Base-by-base conservation (phyloP, 2,888 invertebrate genomes). In the Laspeyria flexula region DNA sequence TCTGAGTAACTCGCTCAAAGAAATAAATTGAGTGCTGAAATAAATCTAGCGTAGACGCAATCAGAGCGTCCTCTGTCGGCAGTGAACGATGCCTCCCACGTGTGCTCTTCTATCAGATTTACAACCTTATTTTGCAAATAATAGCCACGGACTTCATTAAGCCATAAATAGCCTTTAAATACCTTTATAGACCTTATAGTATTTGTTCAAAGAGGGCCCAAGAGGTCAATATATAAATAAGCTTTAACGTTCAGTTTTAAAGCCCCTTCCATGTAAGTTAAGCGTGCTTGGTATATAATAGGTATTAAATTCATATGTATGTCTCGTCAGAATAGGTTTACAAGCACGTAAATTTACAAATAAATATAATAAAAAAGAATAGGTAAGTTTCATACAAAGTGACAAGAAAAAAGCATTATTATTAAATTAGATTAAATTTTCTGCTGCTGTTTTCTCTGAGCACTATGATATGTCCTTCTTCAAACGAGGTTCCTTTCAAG, bases 41-140 rank as follows among this genome's bases (percentile, higher is more conserved):
- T 84, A 82, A 81, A 83, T 85, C 81, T 74, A 62, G 63, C 53
- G 73, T 71, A 71, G 75, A 75, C 73, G 79, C 76, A 84, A 84
- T 83, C 79, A 82, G 79, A 72, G 73, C 65, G 67, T 62, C 69
- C 69, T 75, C 71, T 64, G 73, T 53, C 70, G 63, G 57, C 23
- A 48, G 59, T 70, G 79, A 79, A 50, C 40, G 60, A 81, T 80
- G 76, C 68, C 67, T 75, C 83, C 81, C 83, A 72, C 65, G 80
- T 73, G 85, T 68, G 73, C 77, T 51, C 68, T 81, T 77, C 61
- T 50, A 53, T 56, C 60, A 63, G 76, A 81, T 79, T 82, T 81
- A 83, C 75, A 68, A 64, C 73, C 55, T 58, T 81, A 78, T 80
- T 77, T 77, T 71, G 73, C 70, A 77, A 75, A 78, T 79, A 77